Conservation (phyloP, 2,888 invertebrate genomes). For the Eupithecia vulgata region DNA sequence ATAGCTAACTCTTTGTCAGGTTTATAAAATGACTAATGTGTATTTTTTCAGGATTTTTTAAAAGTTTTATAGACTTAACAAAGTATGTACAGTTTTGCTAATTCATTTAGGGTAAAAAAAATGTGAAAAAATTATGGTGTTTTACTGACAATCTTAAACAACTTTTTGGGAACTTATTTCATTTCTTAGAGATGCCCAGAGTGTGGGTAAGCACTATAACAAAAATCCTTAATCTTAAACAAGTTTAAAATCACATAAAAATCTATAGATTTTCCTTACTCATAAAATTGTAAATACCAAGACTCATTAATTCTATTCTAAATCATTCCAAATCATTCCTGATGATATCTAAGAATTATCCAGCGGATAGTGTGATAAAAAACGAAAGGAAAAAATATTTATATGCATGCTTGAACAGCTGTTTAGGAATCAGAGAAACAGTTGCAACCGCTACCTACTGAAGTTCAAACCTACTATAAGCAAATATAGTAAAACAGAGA, state of each 20-base stretch:
- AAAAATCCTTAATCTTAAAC: no score
- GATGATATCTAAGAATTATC: conserved; percentile 58
- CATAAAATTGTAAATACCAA: background rate
- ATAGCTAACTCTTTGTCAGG: no score
- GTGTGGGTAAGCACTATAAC: no score
- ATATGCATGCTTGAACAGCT: conserved; percentile 48
- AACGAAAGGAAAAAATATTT: conserved; percentile 75
- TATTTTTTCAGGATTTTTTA: no score
- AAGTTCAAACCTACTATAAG: background rate
- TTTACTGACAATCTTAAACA: no score
- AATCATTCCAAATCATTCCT: conserved; percentile 5
- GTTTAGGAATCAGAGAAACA: background rate
- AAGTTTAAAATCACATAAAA: background rate
- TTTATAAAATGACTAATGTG: no score
- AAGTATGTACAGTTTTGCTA: no score
- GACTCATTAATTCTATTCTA: conserved; percentile 6
- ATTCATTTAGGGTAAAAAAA: no score
- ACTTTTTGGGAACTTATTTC: no score
- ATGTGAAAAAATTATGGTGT: no score
- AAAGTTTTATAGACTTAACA: no score
- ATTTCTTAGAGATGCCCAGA: no score
- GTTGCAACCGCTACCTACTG: background rate
- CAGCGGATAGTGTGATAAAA: conserved; percentile 67
- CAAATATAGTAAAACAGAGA: background rate
- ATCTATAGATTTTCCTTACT: background rate